Base-by-base conservation (phyloP, 2,888 invertebrate genomes). In the Rhorus exstirpatorius region DNA sequence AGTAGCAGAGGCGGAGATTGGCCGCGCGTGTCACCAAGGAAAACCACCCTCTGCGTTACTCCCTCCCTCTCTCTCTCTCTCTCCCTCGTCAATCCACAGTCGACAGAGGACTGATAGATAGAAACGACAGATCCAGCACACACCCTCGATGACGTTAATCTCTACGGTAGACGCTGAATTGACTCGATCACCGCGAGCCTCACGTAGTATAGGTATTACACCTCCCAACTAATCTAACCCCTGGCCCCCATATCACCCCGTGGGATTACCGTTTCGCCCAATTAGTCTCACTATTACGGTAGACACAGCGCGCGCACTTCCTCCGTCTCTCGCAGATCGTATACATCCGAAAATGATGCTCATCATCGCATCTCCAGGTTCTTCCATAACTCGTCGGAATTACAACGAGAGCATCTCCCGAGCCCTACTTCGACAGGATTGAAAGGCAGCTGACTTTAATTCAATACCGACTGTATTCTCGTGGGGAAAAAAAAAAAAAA, bases 211-310 rank as follows among this genome's bases (percentile, higher is more conserved):
- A 21, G 55, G 60, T 61, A 70, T 61, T 79, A 51, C 41, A 74
- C 21, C 44, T 46, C 63, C 72, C 8, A 31, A 31, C 26, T 24
- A 19, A n/a, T n/a, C n/a, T n/a, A n/a, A n/a, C n/a, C n/a, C n/a
- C n/a, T n/a, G n/a, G n/a, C n/a, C n/a, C n/a, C n/a, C n/a, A n/a
- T 38, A 46, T 19, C 60, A 79, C 74, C 76, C 74, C 72, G 77
- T 44, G 46, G 82, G 75, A 82, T 82, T 82, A 80, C 38, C 74
- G 77, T 84, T 65, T 68, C 58, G 82, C 26, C 82, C 84, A 84
- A 84, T 84, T 84, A 82, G 84, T 77, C 74, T 53, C 63, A 26
- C n/a, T 6, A 31, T 44, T 24, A 63, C 26, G 21, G 14, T 41
- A 26, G 53, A 55, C 60, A 35, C 10, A 17, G 38, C n/a, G 60